Evolutionary conservation across 2,113 vertebrate genomes (phyloP).

Genomic region (Brienomyrus longianalis): DNA sequence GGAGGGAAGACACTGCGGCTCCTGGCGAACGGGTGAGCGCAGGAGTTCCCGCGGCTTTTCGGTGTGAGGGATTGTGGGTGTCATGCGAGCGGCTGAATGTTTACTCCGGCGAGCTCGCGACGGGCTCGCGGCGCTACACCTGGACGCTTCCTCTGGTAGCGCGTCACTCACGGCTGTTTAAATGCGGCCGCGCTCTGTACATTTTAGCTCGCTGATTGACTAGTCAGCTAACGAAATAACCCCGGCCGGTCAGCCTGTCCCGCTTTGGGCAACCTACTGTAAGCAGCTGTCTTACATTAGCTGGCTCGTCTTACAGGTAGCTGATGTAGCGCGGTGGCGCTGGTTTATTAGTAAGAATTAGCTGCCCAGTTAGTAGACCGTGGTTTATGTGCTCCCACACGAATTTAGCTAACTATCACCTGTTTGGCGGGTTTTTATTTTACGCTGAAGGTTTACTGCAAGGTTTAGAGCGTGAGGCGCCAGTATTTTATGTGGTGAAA

Average conservation of each 20-base stretch:
- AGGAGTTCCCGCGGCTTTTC: conserved; percentile 19
- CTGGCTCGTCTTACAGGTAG: neutral
- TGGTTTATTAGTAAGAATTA: neutral
- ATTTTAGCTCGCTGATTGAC: neutral
- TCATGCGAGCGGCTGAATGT: conserved; percentile 15
- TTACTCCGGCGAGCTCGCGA: neutral
- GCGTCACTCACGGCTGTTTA: neutral
- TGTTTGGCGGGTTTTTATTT: neutral
- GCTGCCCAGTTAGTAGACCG: neutral
- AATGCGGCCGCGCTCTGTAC: neutral
- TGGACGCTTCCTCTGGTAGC: neutral
- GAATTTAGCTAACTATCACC: neutral
- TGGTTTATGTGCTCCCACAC: neutral
- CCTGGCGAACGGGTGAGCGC: conserved; percentile 48
- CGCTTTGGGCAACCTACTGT: neutral
- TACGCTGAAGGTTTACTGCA: neutral
- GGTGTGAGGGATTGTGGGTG: conserved; percentile 17
- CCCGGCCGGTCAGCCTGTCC: neutral
- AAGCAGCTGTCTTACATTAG: neutral
- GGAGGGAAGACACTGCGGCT: conserved; percentile 33
- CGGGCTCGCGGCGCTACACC: neutral
- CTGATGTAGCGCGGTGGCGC: neutral
- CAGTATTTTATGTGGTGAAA: no score
- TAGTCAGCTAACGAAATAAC: neutral
- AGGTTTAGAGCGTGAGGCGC: neutral